These are phyloP conservation scores for Hypena proboscidalis DNA, from an alignment of 2,888 invertebrate genomes.

Conservation along the genomic window DNA sequence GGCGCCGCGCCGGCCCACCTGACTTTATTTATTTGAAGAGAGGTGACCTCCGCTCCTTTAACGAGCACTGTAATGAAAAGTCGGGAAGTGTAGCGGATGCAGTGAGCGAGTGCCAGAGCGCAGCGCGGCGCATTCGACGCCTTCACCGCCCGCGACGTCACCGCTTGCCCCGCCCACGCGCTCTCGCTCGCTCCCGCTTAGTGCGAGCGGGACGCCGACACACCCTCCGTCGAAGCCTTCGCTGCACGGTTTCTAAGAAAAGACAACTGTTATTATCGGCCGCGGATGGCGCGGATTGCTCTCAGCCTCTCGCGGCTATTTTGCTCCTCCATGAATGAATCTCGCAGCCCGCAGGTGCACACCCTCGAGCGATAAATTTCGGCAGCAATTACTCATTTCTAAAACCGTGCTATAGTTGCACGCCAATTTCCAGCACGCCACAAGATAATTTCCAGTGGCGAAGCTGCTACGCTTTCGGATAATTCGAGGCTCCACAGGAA, in stretches of 20 bases:
- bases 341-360: constrained; percentile 76
- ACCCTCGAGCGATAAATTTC: constrained; percentile 72
- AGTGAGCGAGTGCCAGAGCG: constrained; percentile 53
- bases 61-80: constrained; percentile 67
- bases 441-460: constrained; percentile 75
- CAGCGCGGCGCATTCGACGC: constrained; percentile 58
- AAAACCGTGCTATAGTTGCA: constrained; percentile 64
- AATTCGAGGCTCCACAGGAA: constrained; percentile 73
- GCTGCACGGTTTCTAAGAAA: constrained; percentile 78
- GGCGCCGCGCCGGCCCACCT: constrained; percentile 38
- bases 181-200: constrained; percentile 64
- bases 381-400: constrained; percentile 71
- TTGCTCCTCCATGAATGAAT: constrained; percentile 78
- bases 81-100: constrained; percentile 66
- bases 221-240: constrained; percentile 78
- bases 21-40: constrained; percentile 53
- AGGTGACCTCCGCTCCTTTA: constrained; percentile 61
- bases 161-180: constrained; percentile 75
- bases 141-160: constrained; percentile 71
- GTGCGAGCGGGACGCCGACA: constrained; percentile 66
- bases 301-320: constrained; percentile 72
- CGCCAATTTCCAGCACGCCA: constrained; percentile 79
- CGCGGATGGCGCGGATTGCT: constrained; percentile 76
- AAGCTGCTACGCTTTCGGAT: constrained; percentile 62
- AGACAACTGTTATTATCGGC: constrained; percentile 82